A percentile compares a stretch with the other conserved stretches of the same genome.
phyloP scores from a whole-genome alignment of 2,888 invertebrate species.

The Psococerastis gibbosa region DNA sequence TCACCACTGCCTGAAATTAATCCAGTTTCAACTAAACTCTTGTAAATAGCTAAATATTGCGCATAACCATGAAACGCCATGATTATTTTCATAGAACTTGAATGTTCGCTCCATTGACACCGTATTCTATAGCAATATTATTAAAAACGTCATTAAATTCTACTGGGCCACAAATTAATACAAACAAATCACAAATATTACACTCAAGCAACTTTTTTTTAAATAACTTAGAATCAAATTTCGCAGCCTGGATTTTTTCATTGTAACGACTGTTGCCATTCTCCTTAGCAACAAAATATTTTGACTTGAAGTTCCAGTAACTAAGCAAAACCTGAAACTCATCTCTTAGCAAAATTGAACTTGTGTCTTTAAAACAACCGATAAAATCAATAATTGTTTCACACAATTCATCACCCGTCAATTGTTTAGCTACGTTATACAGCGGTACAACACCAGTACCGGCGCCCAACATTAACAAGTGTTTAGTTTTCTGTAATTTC shows the following conservation, averaged over 20 bases:
- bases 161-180: slow-evolving; percentile 6
- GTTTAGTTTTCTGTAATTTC: not conserved
- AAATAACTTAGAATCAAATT: not conserved
- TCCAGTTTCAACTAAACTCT: too few species aligned
- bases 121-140: not conserved
- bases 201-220: not conserved
- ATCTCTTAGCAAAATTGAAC: not conserved
- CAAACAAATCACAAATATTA: not conserved
- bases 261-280: not conserved
- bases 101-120: not conserved
- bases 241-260: not conserved
- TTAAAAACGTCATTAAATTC: not conserved
- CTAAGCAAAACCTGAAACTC: not conserved
- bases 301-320: slow-evolving; percentile 1
- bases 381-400: not conserved
- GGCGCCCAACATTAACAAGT: slow-evolving; percentile 2
- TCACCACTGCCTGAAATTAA: too few species aligned
- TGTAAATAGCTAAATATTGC: too few species aligned
- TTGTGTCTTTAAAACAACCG: not conserved
- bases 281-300: not conserved
- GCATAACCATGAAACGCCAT: too few species aligned
- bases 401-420: not conserved
- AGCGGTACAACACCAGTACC: slow-evolving; percentile 4
- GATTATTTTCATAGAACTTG: not conserved
- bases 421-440: slow-evolving; percentile 3